phyloP scores from a whole-genome alignment of 2,113 vertebrate species.

The Microcebus ravelobensis region DNA sequence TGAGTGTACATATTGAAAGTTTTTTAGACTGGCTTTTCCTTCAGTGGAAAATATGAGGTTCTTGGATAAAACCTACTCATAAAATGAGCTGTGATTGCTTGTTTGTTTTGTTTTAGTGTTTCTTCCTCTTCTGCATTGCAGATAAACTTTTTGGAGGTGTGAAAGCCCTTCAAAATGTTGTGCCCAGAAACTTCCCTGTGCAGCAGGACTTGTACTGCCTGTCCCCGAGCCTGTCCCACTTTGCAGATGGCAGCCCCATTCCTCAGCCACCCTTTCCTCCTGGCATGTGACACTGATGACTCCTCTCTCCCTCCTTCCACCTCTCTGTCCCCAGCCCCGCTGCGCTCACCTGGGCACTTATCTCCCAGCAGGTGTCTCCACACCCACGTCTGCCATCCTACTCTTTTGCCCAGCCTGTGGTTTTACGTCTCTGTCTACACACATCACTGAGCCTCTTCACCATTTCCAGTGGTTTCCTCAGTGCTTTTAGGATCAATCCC shows the following conservation, averaged over 20 bases:
- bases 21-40: slow-evolving; percentile 49
- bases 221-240: background rate
- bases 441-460: background rate
- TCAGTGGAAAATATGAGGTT: slow-evolving; percentile 59
- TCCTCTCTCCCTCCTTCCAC: background rate
- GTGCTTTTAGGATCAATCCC: background rate
- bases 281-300: background rate
- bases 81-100: background rate
- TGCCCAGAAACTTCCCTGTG: background rate
- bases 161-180: background rate
- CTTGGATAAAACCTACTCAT: slow-evolving; percentile 38
- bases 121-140: background rate
- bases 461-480: background rate
- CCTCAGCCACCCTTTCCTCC: background rate
- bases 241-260: background rate
- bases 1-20: background rate
- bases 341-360: background rate
- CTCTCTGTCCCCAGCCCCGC: background rate
- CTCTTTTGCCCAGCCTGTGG: background rate
- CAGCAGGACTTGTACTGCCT: background rate
- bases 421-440: background rate
- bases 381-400: background rate
- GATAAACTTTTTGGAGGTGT: background rate
- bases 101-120: background rate
- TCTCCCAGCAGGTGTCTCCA: background rate